Percentiles rank a stretch among this genome's conserved stretches.
Conservation (phyloP, 2,888 invertebrate species). For the Drosophila mayaguana region DNA sequence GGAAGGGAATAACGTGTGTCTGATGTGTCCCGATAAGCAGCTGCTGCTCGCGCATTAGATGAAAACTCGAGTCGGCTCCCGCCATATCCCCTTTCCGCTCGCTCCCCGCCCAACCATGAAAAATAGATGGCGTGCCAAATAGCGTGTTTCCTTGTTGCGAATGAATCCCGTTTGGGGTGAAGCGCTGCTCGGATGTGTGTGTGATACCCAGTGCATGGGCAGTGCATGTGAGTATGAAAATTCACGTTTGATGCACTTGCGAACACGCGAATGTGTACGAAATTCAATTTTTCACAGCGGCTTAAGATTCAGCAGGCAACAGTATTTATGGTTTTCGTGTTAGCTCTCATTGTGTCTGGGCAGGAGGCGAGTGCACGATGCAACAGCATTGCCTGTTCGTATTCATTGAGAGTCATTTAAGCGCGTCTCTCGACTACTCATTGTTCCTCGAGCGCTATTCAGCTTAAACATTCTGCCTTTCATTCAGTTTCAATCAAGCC, state of each 20-base stretch:
- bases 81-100: background rate
- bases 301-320: background rate
- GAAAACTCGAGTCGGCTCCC: background rate
- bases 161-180: conserved; percentile 37
- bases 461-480: background rate
- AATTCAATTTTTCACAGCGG: conserved; percentile 29
- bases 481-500: background rate
- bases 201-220: background rate
- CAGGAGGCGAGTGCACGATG: conserved; percentile 1
- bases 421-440: background rate
- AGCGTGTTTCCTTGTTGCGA: conserved; percentile 33
- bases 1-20: conserved; percentile 31
- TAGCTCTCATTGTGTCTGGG: background rate
- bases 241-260: conserved; percentile 41
- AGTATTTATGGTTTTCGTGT: background rate
- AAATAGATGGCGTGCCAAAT: conserved; percentile 50
- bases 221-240: conserved; percentile 8
- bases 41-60: conserved; percentile 47
- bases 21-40: conserved; percentile 53
- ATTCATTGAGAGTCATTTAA: background rate
- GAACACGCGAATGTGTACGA: conserved; percentile 20
- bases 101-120: conserved; percentile 3
- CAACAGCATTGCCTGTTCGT: background rate
- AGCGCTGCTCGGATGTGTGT: conserved; percentile 2
- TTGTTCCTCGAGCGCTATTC: background rate